Base-by-base conservation (phyloP, 2,888 invertebrate species). In the Oscheius onirici region DNA sequence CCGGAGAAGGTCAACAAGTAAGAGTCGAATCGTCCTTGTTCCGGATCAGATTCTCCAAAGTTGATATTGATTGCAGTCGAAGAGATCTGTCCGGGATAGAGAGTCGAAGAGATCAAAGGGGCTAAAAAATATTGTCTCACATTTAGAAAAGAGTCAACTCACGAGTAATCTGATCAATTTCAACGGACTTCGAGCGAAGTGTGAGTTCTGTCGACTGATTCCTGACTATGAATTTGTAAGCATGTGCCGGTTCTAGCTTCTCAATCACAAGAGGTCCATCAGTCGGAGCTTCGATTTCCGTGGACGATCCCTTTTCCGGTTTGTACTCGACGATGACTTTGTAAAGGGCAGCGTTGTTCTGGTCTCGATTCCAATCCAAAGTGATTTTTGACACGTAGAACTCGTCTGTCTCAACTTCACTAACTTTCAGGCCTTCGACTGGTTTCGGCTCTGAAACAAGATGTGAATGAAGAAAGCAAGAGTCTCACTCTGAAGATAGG, bases 61-160 rank as follows among this genome's bases (percentile, higher is more conserved):
- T 86, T 86, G 61, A 86, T 83, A 65, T 86, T 86, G 57, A 86
- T 86, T 1, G 86, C 81, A 26, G 79, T 80, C 13, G 84, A 84
- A 2, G 86, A 86, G 34, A 86, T 84, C 71, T 86, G 82, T 20
- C 86, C 86, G 0, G 86, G 85, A 58, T 83, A 84, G 26, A 86
- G 71, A 3, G 83, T 84, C 1, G 86, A 86, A 1, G 86, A 84
- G 44, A 86, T 86, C 20, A 86, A 75, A 13, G 86, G 86, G 20
- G 86, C 85, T 82, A 74, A 34, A 78, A 71, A 20, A 20, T 15
- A 57, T 5, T 15, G 34, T 34, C 8, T 34, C 5, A 20, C 6
- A 22, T 20, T 17, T 8, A 22, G 20, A 13, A 44, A 51, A 65
- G 40, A 68, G 60, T 6, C 2, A 46, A 49, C 76, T 72, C 68